Conservation (phyloP, 30 jellyfish, hydroid and myxozoan genomes). For the Rhopilema esculentum region DNA sequence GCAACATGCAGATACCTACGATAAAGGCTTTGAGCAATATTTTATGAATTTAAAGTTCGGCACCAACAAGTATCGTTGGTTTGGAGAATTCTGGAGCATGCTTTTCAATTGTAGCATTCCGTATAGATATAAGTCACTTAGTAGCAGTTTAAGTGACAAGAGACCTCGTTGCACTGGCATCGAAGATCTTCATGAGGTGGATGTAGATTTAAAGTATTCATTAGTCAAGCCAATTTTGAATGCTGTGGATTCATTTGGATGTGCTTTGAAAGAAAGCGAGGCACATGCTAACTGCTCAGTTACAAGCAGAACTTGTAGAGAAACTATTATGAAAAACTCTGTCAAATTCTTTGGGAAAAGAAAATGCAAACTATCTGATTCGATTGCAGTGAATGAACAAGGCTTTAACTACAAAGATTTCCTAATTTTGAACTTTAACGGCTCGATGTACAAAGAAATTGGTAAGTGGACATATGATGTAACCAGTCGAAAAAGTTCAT, state of each 20-base stretch:
- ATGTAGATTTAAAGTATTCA: conserved; percentile 12
- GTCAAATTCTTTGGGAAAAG: background rate
- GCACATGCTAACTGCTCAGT: conserved; percentile 29
- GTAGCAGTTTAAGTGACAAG: conserved; percentile 11
- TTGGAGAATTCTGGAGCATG: conserved; percentile 72
- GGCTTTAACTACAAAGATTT: conserved; percentile 21
- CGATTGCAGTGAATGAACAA: conserved; percentile 18
- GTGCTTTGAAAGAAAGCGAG: conserved; percentile 52
- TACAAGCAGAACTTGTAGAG: background rate
- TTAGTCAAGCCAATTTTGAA: conserved; percentile 37
- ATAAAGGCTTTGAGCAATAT: conserved; percentile 37
- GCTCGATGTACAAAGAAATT: conserved; percentile 13
- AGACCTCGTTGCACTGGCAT: conserved; percentile 37
- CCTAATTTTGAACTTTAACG: conserved; percentile 30
- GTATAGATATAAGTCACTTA: background rate
- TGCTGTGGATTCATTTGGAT: conserved; percentile 57
- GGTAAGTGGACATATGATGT: conserved; percentile 26
- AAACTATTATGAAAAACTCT: conserved; percentile 13
- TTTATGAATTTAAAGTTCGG: conserved; percentile 36
- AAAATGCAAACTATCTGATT: conserved; percentile 18
- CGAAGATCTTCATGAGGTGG: conserved; percentile 22
- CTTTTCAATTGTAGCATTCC: conserved; percentile 55
- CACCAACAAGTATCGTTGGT: conserved; percentile 63
- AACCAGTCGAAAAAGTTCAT: background rate
- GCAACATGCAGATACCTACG: conserved; percentile 27